Conservation (phyloP, 2,113 vertebrate species). For the Pandion haliaetus region DNA sequence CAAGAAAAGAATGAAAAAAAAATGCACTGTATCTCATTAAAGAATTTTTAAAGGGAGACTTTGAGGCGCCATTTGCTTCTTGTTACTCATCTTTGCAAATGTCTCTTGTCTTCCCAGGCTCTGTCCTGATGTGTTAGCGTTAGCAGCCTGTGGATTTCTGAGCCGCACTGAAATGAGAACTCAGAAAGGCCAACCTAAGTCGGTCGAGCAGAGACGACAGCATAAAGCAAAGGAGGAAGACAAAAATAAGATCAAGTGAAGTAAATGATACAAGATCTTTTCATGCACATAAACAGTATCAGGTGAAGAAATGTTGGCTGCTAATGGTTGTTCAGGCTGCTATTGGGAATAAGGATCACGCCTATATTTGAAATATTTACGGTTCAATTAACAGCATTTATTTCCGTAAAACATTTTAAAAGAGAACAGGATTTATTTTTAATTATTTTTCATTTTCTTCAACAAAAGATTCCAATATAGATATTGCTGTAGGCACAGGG, state of each 20-base stretch:
- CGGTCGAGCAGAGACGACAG: background rate
- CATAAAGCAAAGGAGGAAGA: background rate
- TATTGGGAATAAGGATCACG: background rate
- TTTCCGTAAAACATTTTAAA: slow-evolving; percentile 19
- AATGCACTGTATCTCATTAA: slow-evolving; percentile 38
- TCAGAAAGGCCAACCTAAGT: background rate
- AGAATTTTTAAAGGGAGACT: slow-evolving; percentile 61
- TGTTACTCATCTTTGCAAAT: slow-evolving; percentile 51
- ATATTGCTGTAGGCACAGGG: slow-evolving; percentile 40
- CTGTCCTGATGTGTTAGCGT: slow-evolving; percentile 17
- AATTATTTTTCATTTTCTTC: slow-evolving; percentile 65
- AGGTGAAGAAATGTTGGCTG: background rate
- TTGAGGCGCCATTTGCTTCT: slow-evolving; percentile 33
- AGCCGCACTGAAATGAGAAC: background rate
- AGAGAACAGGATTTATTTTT: slow-evolving; percentile 9
- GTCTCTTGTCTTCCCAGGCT: slow-evolving; percentile 59
- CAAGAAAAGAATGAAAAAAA: slow-evolving; percentile 48
- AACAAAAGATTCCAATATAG: slow-evolving; percentile 52
- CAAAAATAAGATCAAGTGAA: background rate
- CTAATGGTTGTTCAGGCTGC: background rate
- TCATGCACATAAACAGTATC: background rate
- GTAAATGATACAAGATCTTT: background rate
- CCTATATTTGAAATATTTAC: background rate
- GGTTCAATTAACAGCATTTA: background rate
- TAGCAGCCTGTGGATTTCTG: slow-evolving; percentile 16